Evolutionary conservation across 1,140 invertebrate species (phyloP).

Genomic region (Trichonephila inaurata): DNA sequence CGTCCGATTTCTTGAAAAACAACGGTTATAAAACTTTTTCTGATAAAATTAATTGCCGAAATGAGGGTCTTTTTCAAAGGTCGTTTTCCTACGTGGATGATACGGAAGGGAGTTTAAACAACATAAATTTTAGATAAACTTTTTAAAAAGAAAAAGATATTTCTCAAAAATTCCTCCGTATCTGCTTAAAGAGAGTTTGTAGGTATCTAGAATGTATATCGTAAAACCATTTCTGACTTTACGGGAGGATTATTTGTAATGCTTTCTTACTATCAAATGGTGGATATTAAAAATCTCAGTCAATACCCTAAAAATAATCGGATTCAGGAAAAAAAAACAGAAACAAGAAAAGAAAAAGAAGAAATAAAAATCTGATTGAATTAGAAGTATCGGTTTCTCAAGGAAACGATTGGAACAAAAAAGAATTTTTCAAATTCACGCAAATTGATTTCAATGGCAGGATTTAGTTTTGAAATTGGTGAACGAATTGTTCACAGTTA

Average conservation of each 20-base stretch:
- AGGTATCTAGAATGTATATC: neutral
- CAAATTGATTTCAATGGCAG: neutral
- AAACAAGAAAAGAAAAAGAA: too few species aligned
- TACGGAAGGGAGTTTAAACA: neutral
- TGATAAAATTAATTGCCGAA: constrained; percentile 20
- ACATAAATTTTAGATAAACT: neutral
- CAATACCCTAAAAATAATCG: neutral
- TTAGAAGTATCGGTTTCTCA: too few species aligned
- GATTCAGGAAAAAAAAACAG: neutral
- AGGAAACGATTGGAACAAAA: too few species aligned
- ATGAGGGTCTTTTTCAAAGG: neutral
- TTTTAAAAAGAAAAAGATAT: neutral
- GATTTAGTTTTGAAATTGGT: neutral
- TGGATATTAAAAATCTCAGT: neutral
- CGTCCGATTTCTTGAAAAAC: neutral
- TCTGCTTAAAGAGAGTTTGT: neutral
- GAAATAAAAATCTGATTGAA: too few species aligned
- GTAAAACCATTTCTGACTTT: neutral
- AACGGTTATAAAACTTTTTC: neutral
- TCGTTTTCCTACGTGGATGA: neutral
- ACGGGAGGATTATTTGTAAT: neutral
- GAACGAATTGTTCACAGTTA: neutral
- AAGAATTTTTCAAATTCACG: too few species aligned
- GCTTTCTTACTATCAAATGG: neutral
- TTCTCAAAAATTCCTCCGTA: neutral